Evolutionary conservation across 2,888 invertebrate species (phyloP).

Genomic region (Bibio marci): DNA sequence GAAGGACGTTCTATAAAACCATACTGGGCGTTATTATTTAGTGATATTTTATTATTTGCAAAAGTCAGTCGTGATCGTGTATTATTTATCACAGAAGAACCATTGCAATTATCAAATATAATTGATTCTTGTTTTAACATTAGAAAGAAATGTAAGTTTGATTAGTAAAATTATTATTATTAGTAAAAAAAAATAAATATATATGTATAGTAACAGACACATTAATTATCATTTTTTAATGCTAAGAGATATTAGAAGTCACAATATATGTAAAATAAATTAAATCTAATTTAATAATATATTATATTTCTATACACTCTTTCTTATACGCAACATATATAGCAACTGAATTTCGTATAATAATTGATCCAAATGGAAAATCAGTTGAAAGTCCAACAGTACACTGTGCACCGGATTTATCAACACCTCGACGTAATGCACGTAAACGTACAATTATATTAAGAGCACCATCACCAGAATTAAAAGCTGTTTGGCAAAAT

Average conservation of each 20-base stretch:
- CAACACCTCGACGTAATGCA: constrained; percentile 43
- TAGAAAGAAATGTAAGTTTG: constrained; percentile 54
- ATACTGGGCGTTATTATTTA: constrained; percentile 73
- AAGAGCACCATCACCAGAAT: constrained; percentile 63
- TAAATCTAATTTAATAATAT: too few species aligned
- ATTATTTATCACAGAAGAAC: constrained; percentile 75
- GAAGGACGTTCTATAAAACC: constrained; percentile 68
- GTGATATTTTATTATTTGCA: constrained; percentile 69
- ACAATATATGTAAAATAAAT: too few species aligned
- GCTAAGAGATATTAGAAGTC: too few species aligned
- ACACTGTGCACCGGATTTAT: constrained; percentile 50
- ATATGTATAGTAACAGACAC: too few species aligned
- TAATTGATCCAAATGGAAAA: constrained; percentile 44
- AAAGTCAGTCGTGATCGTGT: constrained; percentile 75
- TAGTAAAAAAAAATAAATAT: neutral
- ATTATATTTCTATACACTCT: too few species aligned
- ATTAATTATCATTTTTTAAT: too few species aligned
- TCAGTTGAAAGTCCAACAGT: constrained; percentile 55
- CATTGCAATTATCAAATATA: constrained; percentile 57
- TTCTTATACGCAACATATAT: constrained; percentile 12
- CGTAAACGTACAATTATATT: constrained; percentile 53
- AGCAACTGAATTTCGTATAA: constrained; percentile 75
- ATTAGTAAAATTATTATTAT: neutral
- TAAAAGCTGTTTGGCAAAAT: constrained; percentile 85
- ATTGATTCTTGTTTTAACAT: constrained; percentile 74